Base-by-base conservation (phyloP, 2,888 invertebrate genomes). In the Lepidochrysops patricia region DNA sequence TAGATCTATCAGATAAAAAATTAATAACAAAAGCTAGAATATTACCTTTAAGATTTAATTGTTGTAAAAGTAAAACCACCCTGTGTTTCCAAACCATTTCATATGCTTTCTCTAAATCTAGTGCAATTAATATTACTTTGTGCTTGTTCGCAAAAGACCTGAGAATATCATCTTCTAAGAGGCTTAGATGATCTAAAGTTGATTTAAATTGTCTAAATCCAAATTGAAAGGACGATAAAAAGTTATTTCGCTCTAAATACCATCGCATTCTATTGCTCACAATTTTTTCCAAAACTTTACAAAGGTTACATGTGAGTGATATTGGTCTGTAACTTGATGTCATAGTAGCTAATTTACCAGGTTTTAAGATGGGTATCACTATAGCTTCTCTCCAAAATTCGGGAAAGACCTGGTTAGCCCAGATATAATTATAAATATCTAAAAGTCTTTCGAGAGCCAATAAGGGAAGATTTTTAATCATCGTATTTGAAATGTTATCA, bases 1-100 rank as follows among this genome's bases (percentile, higher is more conserved):
- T 63, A 19, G 48, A n/a, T 59, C 61, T 57, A 23, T 60, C n/a
- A 13, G 50, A 32, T 4, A 63, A 32, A 57, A 63, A 61, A 25
- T 63, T 63, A 37, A 19, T 50, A 1, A 58, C 48, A 29, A 61
- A 63, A 3, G 63, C 61, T 12, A 63, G 43, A 23, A 19, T 29
- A 34, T 63, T 61, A 1, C 63, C 63, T 29, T 61, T 56, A 6
- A 63, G 34, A 35, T 52, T 43, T 29, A 57, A 27, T 4, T 58
- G n/a, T 25, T 63, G 27, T 50, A 61, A 32, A 23, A 37, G 5
- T 29, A 1, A 12, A 6, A 63, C 6, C 26, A 65, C 61, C 57
- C 63, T 57, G n/a, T 62, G 60, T 62, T 62, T 64, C 66, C 66
- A 66, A 4, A 64, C 62, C 64, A 64, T 64, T 61, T 64, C 64